Base-by-base conservation (phyloP, 2,888 invertebrate genomes). In the Lingula anatina region DNA sequence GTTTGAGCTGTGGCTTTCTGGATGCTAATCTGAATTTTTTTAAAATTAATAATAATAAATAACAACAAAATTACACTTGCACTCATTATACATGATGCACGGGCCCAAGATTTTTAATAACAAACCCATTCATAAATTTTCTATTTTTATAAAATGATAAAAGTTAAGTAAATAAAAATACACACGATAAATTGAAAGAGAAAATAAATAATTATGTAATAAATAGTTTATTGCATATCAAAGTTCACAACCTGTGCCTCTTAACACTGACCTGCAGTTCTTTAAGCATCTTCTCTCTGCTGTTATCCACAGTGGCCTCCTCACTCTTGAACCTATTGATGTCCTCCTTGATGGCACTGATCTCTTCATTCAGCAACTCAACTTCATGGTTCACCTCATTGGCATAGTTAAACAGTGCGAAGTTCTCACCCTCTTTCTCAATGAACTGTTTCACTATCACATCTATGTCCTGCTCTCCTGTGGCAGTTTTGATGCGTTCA, bases 351-450 rank as follows among this genome's bases (percentile, higher is more conserved):
- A 31, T 31, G 15, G 9, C 15, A 12, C 15, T 15, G 7, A 69
- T 64, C 45, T 66, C 63, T n/a, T 65, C 64, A 21, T 62, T 51
- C 1, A 68, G 54, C 2, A 47, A 53, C 27, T 64, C 66, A 15
- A 65, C 61, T 36, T 72, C 68, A 40, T 65, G 86, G 72, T 90
- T 90, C 42, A 92, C 79, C 68, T 90, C 89, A 68, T 90, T 91
- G 39, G 92, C 87, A 69, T 90, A 91, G 75, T 86, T 89, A 71
- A 92, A 93, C 0, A 89, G 81, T 0, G 91, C 89, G 70, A 91
- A 92, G 77, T 92, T 93, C 73, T 90, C 89, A 59, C 89, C 89
- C 67, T 92, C 92, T 55, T 88, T 85, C 24, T 86, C 83, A 15
- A 85, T 81, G 75, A 89, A 92, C 70, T 87, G 84, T 2, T 82